Conservation (phyloP, 37 sponge, comb jelly and placozoan genomes). For the Spongia lamella region DNA sequence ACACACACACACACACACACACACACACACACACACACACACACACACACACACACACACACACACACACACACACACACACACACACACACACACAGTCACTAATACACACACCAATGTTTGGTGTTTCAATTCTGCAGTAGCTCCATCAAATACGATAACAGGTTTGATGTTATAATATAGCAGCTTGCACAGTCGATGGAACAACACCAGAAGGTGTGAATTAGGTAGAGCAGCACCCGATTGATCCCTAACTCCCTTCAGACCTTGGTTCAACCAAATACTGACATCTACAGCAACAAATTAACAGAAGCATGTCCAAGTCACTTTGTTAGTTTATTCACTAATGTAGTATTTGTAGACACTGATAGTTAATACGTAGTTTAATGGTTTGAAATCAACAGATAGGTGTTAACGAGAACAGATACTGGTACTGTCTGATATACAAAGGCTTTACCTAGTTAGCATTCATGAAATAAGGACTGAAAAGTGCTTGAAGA, state of each 20-base stretch:
- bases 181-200: constrained; percentile 93
- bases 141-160: constrained; percentile 95
- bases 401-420: neutral
- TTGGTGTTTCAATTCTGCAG: constrained; percentile 81
- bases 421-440: neutral
- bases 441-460: too few relatives aligned
- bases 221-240: constrained; percentile 69
- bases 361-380: too few relatives aligned
- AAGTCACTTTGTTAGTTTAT: too few relatives aligned
- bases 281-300: constrained; percentile 85
- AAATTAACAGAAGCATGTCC: too few relatives aligned
- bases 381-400: constrained; percentile 9
- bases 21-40: constrained; percentile 13
- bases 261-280: constrained; percentile 94
- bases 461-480: too few relatives aligned
- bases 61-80: neutral
- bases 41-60: constrained; percentile 18
- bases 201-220: constrained; percentile 84
- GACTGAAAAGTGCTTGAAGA: too few relatives aligned
- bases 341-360: too few relatives aligned
- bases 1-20: too few relatives aligned
- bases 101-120: constrained; percentile 89
- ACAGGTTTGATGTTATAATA: constrained; percentile 91
- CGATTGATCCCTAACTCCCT: constrained; percentile 68
- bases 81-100: neutral